Evolutionary conservation across 2,888 invertebrate genomes (phyloP).

Genomic region (Yponomeuta malinellus): DNA sequence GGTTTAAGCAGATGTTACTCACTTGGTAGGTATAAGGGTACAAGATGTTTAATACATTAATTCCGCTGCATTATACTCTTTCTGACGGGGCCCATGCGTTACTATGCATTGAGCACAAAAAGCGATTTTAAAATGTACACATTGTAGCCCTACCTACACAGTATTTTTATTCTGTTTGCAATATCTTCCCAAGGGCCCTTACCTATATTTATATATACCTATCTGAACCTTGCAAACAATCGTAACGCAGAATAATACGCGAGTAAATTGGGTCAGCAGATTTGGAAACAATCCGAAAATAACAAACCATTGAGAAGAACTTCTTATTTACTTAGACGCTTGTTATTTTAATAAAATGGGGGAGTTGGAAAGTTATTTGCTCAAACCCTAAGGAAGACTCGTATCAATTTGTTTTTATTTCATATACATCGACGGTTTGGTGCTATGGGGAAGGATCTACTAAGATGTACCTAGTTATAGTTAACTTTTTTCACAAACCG

Average conservation of each 20-base stretch:
- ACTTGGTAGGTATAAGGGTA: too few relatives aligned
- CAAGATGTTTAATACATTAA: too few relatives aligned
- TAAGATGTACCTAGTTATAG: too few relatives aligned
- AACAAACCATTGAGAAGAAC: neutral
- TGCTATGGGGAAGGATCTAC: too few relatives aligned
- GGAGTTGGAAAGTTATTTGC: neutral
- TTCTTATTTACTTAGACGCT: neutral
- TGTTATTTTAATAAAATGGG: neutral
- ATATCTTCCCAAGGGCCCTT: neutral
- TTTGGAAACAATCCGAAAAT: conserved; percentile 3
- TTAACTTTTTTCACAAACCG: too few relatives aligned
- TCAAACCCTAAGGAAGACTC: neutral
- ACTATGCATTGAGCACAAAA: neutral
- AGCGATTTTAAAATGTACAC: neutral
- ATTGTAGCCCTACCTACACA: too few relatives aligned
- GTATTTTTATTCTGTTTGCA: neutral
- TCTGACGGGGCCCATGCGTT: too few relatives aligned
- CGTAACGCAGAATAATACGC: neutral
- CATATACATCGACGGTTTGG: too few relatives aligned
- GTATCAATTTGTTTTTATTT: neutral
- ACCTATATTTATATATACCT: neutral
- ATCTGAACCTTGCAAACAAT: neutral
- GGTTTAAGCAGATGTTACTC: too few relatives aligned
- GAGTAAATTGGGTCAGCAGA: neutral
- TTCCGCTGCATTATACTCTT: too few relatives aligned